These are phyloP conservation scores for Drosophila nigritarsus DNA, from an alignment of 2,888 invertebrate species.

Conservation along the genomic window DNA sequence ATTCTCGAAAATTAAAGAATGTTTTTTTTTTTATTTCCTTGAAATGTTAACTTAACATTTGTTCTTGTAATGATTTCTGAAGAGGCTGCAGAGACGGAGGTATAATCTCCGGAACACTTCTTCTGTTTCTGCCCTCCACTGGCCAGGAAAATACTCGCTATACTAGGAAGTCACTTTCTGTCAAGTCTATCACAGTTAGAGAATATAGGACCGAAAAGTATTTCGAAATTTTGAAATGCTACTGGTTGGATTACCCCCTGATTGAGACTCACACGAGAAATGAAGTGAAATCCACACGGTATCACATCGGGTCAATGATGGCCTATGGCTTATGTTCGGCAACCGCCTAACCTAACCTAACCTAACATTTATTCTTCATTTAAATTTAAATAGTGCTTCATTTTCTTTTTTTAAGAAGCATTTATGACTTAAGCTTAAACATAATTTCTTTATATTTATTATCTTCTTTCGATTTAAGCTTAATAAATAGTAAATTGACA, in stretches of 20 bases:
- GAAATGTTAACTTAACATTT: background rate
- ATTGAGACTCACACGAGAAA: too few relatives aligned
- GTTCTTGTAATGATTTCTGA: background rate
- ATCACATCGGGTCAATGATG: too few relatives aligned
- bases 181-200: background rate
- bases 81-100: too few relatives aligned
- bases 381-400: background rate
- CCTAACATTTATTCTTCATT: background rate
- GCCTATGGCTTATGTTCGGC: background rate
- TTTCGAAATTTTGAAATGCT: background rate
- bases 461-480: background rate
- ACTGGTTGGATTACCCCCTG: background rate
- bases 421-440: background rate
- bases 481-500: background rate
- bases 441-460: background rate
- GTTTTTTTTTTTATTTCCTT: background rate
- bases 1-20: background rate
- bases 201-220: background rate
- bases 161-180: too few relatives aligned
- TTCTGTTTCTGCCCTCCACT: too few relatives aligned
- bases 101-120: too few relatives aligned
- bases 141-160: too few relatives aligned
- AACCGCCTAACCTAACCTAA: background rate
- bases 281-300: too few relatives aligned
- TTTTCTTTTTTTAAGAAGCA: background rate